Conservation (phyloP, 2,888 invertebrate species). For the Chamaedrilus cognettii region DNA sequence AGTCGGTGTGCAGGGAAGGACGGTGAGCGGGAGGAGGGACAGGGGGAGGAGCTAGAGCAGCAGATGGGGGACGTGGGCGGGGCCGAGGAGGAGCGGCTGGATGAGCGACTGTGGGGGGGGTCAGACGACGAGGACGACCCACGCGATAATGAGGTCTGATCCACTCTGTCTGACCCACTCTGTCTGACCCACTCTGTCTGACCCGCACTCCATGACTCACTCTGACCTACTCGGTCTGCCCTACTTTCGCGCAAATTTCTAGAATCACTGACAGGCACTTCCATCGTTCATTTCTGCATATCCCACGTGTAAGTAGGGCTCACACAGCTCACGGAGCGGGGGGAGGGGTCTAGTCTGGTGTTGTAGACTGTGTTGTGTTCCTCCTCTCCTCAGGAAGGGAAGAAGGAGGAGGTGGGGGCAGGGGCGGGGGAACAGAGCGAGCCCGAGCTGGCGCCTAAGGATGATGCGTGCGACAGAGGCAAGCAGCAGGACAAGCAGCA, state of each 20-base stretch:
- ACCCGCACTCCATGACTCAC: too few relatives aligned
- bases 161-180: too few relatives aligned
- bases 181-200: too few relatives aligned
- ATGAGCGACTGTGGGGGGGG: slow-evolving; percentile 65
- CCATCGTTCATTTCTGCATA: too few relatives aligned
- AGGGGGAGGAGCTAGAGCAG: slow-evolving; percentile 75
- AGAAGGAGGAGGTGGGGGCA: slow-evolving; percentile 60
- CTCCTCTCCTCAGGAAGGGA: slow-evolving; percentile 28
- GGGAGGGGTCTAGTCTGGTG: too few relatives aligned
- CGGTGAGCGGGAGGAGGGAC: slow-evolving; percentile 64
- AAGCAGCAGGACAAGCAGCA: too few relatives aligned
- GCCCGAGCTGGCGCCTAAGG: slow-evolving; percentile 78
- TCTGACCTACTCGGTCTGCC: too few relatives aligned
- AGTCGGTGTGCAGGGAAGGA: slow-evolving; percentile 60
- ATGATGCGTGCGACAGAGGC: slow-evolving; percentile 63
- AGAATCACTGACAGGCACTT: too few relatives aligned
- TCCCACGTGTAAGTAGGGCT: too few relatives aligned
- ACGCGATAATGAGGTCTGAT: too few relatives aligned
- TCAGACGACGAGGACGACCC: slow-evolving; percentile 79
- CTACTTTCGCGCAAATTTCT: too few relatives aligned
- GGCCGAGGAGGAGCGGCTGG: slow-evolving; percentile 54
- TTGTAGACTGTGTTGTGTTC: neutral
- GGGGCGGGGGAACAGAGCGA: slow-evolving; percentile 54
- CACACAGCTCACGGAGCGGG: too few relatives aligned
- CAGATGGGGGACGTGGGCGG: slow-evolving; percentile 95